Evolutionary conservation across 2,888 invertebrate species (phyloP), one percentile per base, ranked within the genome.

Genomic region (Plebejus argus): DNA sequence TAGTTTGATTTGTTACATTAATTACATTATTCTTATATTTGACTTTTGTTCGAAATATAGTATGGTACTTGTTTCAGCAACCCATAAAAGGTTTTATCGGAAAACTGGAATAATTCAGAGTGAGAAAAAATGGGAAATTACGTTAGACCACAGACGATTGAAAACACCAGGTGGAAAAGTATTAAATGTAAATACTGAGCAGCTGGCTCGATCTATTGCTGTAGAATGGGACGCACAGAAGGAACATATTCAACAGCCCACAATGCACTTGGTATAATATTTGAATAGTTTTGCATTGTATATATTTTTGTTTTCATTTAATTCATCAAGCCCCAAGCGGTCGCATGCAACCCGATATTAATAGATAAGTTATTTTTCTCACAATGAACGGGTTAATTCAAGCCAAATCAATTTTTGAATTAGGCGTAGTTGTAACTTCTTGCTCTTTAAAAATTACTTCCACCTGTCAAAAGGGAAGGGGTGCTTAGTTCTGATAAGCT

Each of bases 161-260:
- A 98, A 98, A 91, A 99, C 99, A 3, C 99, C 99, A 0, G 95
- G 95, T 83, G 98, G 99, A 1, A 95, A 95, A 79, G 88, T 96
- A 10, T 96, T 99, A 82, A 91, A 95, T 79, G 96, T 99, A 0
- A 95, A 96, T 35, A 98, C 96, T 89, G 98, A 99, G 90, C 96
- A 97, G 0, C 92, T 99, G 76, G 99, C 99, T 1, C 94, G 99
- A 79, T 99, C 98, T 23, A 96, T 99, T 74, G 98, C 99, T 1
- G 96, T 97, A 45, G 99, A 99, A 95, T 99, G 99, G 98, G 97
- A 98, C 84, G 94, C 96, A 7, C 99, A 99, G 88, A 95, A 95
- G 80, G 96, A 97, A 39, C 92, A 93, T 77, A 97, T 99, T 81
- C 90, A 96, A 79, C 96, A 95, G 83, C 96, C 97, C 75, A 95